Evolutionary conservation across 64 coral and sea anemone genomes (phyloP).

Genomic region (Pocillopora damicornis): DNA sequence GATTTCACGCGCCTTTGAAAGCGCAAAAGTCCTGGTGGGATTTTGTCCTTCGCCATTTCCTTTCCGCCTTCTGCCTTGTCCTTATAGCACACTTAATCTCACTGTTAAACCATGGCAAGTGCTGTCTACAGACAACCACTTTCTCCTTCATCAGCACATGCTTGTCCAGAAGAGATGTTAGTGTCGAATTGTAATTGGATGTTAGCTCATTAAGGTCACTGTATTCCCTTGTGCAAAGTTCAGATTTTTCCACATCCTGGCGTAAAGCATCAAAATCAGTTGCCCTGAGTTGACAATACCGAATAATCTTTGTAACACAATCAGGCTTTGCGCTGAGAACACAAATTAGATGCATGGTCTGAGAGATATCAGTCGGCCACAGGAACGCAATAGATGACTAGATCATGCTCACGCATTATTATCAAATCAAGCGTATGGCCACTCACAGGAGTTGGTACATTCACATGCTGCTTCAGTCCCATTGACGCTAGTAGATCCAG

Average conservation of each 20-base stretch:
- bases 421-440: no score
- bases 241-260: slow-evolving; percentile 15
- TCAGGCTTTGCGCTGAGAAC: no score
- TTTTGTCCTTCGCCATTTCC: slow-evolving; percentile 22
- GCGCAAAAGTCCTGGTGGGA: slow-evolving; percentile 7
- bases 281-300: not conserved
- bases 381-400: no score
- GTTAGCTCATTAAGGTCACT: slow-evolving; percentile 18
- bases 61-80: slow-evolving; percentile 24
- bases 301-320: no score
- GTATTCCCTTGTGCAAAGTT: slow-evolving; percentile 30
- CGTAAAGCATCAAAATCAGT: slow-evolving; percentile 28
- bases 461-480: no score
- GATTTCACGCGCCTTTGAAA: slow-evolving; percentile 22
- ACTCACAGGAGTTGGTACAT: no score
- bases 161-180: slow-evolving; percentile 30
- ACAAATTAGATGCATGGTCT: no score
- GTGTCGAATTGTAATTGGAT: not conserved
- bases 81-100: slow-evolving; percentile 41
- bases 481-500: no score
- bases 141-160: slow-evolving; percentile 24
- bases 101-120: slow-evolving; percentile 47
- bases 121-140: slow-evolving; percentile 36
- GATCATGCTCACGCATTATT: no score
- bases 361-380: no score